Percentiles rank a stretch among this genome's conserved stretches.
These are phyloP conservation scores for Tigriopus japonicus DNA, from an alignment of 1,140 invertebrate species.

Conservation along the genomic window DNA sequence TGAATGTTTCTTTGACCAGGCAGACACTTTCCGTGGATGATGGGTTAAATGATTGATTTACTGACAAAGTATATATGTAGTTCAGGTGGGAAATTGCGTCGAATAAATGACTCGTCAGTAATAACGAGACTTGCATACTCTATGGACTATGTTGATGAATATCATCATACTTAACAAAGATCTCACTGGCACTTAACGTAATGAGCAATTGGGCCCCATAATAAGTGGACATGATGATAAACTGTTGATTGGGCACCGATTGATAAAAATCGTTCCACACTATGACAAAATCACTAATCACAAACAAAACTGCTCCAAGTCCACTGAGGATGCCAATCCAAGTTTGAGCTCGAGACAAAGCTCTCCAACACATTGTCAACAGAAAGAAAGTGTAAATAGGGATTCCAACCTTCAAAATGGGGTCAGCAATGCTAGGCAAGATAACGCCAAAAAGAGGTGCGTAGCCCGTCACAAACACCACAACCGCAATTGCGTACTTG, in stretches of 20 bases:
- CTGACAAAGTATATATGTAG: no score
- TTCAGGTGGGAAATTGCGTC: no score
- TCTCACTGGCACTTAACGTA: not conserved
- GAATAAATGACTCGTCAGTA: no score
- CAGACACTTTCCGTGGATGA: no score
- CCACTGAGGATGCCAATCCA: not conserved
- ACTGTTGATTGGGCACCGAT: not conserved
- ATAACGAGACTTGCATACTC: no score
- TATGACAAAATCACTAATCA: not conserved
- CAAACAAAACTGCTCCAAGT: not conserved
- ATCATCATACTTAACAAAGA: no score
- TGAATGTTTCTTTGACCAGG: no score
- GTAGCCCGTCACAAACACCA: not conserved
- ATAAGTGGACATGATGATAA: not conserved
- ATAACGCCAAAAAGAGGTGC: not conserved
- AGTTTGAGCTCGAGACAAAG: not conserved
- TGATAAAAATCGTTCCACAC: not conserved
- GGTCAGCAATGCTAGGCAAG: not conserved
- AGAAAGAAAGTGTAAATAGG: not conserved
- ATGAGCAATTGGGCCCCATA: not conserved
- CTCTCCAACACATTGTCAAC: not conserved
- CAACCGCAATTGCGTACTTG: not conserved
- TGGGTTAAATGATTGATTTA: no score
- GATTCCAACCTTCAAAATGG: not conserved
- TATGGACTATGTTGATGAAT: no score